Evolutionary conservation across 2,113 vertebrate genomes (phyloP).

Genomic region (Burhinus bistriatus): DNA sequence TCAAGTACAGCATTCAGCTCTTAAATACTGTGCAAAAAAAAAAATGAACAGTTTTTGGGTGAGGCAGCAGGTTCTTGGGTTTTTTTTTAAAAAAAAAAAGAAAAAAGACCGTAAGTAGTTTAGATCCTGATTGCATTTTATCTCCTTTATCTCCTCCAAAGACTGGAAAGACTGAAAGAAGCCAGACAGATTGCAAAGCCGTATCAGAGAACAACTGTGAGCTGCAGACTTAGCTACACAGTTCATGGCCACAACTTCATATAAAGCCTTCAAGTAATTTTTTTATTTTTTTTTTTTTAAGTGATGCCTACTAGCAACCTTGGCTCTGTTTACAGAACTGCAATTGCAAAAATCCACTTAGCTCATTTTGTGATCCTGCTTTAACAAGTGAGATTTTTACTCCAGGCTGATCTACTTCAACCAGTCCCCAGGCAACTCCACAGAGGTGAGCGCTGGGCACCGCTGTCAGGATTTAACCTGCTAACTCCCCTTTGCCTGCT

Average conservation of each 20-base stretch:
- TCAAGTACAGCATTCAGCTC: not conserved
- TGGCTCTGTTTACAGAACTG: not conserved
- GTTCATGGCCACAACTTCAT: not conserved
- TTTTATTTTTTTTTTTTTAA: not conserved
- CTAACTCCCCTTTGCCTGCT: not conserved
- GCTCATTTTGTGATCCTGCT: not conserved
- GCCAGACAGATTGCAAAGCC: not conserved
- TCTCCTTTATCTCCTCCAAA: not conserved
- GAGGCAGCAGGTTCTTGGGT: not conserved
- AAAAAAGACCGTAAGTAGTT: not conserved
- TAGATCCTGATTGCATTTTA: not conserved
- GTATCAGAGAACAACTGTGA: not conserved
- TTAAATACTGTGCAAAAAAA: not conserved
- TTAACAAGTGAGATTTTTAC: not conserved
- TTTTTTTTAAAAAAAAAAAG: not conserved
- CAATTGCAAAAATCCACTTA: not conserved
- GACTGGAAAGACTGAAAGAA: not conserved
- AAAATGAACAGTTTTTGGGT: not conserved
- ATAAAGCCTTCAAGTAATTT: not conserved
- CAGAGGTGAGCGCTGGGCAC: not conserved
- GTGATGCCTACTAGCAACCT: not conserved
- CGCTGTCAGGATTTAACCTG: not conserved
- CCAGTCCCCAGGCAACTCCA: not conserved
- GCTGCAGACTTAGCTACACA: not conserved
- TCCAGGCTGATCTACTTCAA: not conserved